Base-by-base conservation (phyloP, 2,888 invertebrate genomes). In the Leptopilina drosophilae region DNA sequence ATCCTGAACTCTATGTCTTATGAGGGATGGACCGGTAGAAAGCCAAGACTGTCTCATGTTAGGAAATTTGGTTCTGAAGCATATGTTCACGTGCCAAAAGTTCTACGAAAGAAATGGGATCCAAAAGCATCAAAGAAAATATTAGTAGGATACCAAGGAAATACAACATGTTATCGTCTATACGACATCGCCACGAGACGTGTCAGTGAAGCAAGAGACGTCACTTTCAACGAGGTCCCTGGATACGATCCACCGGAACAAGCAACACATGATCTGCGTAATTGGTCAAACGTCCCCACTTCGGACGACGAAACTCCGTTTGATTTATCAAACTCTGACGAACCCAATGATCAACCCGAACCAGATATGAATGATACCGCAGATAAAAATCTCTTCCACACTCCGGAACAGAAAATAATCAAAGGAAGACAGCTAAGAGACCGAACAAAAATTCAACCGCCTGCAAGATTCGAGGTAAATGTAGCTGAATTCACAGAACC, bases 81-180 rank as follows among this genome's bases (percentile, higher is more conserved):
- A 40, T 86, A 65, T 77, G 81, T 84, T 1, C 82, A 84, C 66
- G 69, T 85, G 1, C 83, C 85, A 0, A 83, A 85, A 46, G 64
- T 82, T 64, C 46, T 64, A 3, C 40, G 42, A 5, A 62, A 75
- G 26, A 53, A 78, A 80, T 65, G 67, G 62, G 12, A 78, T 79
- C 20, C 6, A 53, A 6, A 59, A 67, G 53, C 66, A 2, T 49
- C 46, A 15, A 78, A 81, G 53, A 3, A 67, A 11, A 66, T 79
- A 9, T 59, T 81, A 4, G 78, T 82, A 1, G 80, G 77, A 42
- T 80, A 82, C n/a, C 46, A 82, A 8, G 42, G 49, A 33, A 77
- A 82, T 6, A 80, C 80, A 20, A 0, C 73, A 5, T 80, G 80
- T 64, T 82, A 82, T 49, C 33, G 82, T 2, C 42, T 69, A 5